phyloP scores from a whole-genome alignment of 2,113 vertebrate genomes.

The Malurus elegans region DNA sequence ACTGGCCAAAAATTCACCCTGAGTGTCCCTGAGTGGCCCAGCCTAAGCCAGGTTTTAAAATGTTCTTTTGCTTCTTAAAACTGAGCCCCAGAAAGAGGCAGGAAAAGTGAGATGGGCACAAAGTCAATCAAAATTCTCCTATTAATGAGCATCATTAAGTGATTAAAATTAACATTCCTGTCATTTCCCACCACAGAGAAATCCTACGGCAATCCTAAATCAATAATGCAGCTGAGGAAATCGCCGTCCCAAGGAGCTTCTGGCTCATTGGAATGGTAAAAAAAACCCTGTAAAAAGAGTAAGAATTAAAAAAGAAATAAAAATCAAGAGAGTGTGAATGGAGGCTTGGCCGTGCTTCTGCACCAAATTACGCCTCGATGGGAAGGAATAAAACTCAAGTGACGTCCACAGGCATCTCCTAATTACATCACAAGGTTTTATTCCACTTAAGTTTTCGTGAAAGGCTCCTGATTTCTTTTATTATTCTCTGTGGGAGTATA shows the following conservation, averaged over 20 bases:
- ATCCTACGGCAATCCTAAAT: background rate
- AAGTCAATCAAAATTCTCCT: background rate
- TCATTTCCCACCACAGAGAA: background rate
- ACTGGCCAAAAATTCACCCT: background rate
- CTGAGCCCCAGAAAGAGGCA: background rate
- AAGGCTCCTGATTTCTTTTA: slow-evolving; percentile 2
- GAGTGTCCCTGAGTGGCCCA: background rate
- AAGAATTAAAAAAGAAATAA: background rate
- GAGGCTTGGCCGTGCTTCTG: background rate
- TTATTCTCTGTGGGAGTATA: background rate
- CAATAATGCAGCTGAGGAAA: background rate
- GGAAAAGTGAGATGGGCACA: background rate
- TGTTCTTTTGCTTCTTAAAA: background rate
- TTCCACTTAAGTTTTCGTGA: slow-evolving; percentile 4
- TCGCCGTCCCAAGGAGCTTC: background rate
- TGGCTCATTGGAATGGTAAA: background rate
- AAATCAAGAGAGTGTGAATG: background rate
- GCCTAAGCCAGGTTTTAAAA: background rate
- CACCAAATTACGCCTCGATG: background rate
- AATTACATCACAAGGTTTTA: slow-evolving; percentile 33
- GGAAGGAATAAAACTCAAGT: background rate
- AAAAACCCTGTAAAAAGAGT: background rate
- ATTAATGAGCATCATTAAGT: accelerated
- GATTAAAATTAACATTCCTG: background rate
- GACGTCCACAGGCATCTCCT: background rate